Evolutionary conservation across 2,797 vertebrate species (phyloP).

Genomic region (Fratercula arctica): DNA sequence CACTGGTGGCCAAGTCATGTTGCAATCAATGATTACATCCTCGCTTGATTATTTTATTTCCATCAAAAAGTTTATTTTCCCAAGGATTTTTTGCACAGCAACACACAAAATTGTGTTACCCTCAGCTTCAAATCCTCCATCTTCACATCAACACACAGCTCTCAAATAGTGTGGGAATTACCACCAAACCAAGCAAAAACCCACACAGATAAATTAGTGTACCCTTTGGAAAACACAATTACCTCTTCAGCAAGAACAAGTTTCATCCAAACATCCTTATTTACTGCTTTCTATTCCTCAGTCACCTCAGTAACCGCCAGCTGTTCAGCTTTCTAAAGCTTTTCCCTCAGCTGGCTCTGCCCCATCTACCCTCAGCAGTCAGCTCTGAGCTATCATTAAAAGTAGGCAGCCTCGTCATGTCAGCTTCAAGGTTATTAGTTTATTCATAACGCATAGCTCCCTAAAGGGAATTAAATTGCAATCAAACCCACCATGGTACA

Average conservation of each 20-base stretch:
- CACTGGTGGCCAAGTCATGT: fast-evolving
- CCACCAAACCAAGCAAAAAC: background rate
- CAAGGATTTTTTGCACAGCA: background rate
- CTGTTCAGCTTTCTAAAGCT: slow-evolving; percentile 8
- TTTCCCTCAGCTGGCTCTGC: background rate
- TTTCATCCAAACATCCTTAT: background rate
- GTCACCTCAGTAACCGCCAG: background rate
- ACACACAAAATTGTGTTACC: background rate
- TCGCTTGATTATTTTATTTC: background rate
- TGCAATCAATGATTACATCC: background rate
- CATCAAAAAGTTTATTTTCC: background rate
- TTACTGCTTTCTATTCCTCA: background rate
- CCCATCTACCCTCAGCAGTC: slow-evolving; percentile 8
- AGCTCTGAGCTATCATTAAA: background rate
- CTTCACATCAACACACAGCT: background rate
- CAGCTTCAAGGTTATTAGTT: background rate
- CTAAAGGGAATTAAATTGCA: background rate
- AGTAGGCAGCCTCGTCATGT: background rate
- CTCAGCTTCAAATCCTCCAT: background rate
- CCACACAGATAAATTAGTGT: background rate
- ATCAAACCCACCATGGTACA: background rate
- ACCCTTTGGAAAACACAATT: background rate
- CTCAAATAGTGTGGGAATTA: background rate
- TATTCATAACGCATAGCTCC: background rate
- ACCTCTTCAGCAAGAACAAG: background rate